Evolutionary conservation across 2,113 vertebrate species (phyloP), one percentile per base, ranked within the genome.

Genomic region (Neoarius graeffei): DNA sequence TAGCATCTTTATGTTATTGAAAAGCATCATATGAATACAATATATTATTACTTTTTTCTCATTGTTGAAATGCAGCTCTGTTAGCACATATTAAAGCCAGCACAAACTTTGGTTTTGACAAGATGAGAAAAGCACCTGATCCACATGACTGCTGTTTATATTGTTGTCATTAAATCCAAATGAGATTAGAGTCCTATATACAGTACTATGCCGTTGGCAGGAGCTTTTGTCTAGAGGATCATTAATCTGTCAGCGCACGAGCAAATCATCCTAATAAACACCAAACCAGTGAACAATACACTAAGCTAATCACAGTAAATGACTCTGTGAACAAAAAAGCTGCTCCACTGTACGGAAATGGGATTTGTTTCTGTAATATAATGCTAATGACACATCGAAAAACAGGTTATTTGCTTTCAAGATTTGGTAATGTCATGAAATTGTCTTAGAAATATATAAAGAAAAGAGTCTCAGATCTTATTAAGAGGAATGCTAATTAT

Each of bases 281-380:
- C 87, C 87, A 81, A 88, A 86, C 89, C 84, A 84, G 81, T 3
- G 27, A 82, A 62, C 85, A 88, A 85, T 86, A 85, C 69, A 85
- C 85, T 88, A 83, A 88, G 84, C 89, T 90, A 90, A 90, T 90
- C 88, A 88, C 84, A 80, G 52, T 56, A 90, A 90, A 90, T 88
- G 87, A 88, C 84, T 88, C 64, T 74, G 88, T 56, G 83, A 71
- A 79, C 35, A 74, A 84, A 84, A 80, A 87, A 84, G 27, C 57
- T 73, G 82, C 64, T 84, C 48, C 64, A 15, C 66, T 52, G 64
- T 7, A 5, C 50, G 27, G 66, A 84, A 30, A 69, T 67, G 74
- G 76, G 85, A 80, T 81, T 86, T 86, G 62, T 81, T 69, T 35
- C 52, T 67, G 77, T 27, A 64, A 54, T 64, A 64, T 52, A 27